Conservation (phyloP, 2,888 invertebrate species). For the Scaeva pyrastri region DNA sequence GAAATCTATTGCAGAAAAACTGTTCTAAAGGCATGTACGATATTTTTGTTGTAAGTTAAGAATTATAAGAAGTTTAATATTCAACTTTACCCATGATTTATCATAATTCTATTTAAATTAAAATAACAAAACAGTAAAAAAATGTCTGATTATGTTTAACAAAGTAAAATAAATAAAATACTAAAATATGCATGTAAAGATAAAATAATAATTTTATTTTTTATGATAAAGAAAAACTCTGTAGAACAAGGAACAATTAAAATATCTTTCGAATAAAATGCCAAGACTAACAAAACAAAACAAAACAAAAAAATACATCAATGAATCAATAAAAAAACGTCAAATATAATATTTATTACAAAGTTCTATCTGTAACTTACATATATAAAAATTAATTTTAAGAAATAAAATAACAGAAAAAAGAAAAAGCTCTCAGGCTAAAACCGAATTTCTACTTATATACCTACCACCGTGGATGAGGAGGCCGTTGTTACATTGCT, state of each 20-base stretch:
- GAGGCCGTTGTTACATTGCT: conserved; percentile 66
- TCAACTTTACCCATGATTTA: conserved; percentile 24
- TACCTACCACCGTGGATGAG: conserved; percentile 66
- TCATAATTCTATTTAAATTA: not conserved
- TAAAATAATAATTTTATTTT: conserved; percentile 10
- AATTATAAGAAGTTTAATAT: not conserved
- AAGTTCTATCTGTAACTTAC: conserved; percentile 24
- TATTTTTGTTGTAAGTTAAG: conserved; percentile 18
- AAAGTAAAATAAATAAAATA: conserved; percentile 13
- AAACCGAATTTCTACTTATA: conserved; percentile 37
- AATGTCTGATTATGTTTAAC: conserved; percentile 25
- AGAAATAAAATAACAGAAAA: conserved; percentile 32
- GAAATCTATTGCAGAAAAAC: conserved; percentile 58
- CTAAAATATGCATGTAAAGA: not conserved
- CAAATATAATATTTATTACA: conserved; percentile 19
- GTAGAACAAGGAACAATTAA: conserved; percentile 22
- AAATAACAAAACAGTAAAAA: conserved; percentile 4
- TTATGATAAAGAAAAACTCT: not conserved
- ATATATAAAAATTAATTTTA: conserved; percentile 47
- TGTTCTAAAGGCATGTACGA: conserved; percentile 43
- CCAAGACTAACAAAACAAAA: conserved; percentile 20
- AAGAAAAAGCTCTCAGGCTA: conserved; percentile 36
- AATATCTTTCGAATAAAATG: conserved; percentile 23
- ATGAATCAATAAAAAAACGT: conserved; percentile 1
- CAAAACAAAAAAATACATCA: conserved; percentile 30